Base-by-base conservation (phyloP, 37 sponge, comb jelly and placozoan genomes). In the Spongia lamella region DNA sequence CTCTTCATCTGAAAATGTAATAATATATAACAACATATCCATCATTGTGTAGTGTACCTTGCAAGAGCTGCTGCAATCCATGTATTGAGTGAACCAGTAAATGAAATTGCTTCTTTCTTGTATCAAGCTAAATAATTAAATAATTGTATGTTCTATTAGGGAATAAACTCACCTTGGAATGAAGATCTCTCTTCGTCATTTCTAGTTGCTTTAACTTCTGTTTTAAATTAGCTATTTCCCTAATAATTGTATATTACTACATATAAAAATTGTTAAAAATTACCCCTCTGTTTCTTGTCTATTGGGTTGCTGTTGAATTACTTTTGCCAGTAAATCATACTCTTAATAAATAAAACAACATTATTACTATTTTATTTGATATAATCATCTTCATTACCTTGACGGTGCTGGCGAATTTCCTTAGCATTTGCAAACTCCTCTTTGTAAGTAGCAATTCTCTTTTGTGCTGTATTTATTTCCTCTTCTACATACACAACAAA, bases 61-160 rank as follows among this genome's bases (percentile, higher is more conserved):
- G 61, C 17, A 90, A 55, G 38, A 81, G 39, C 20, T 83, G 68
- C 77, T 86, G 88, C 38, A 94, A 71, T 40, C 86, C 86, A 40
- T 94, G 87, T 13, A 94, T 77, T 29, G 89, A 90, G 51, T 86
- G 84, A 13, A 90, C 74, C 5, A 94, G 57, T 15, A 94, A 59
- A 43, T 86, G 81, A 32, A 90, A 89, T 72, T 94, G 88, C 75
- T 86, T 94, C 61, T 58, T 50, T 27, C 91, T 56, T 60, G 83
- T 47, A 52, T 86, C 88, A 0, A 87, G 74, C 82, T 84, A 53
- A 26, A 49, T 7, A 37, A 20, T 20, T 43, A 13, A 9, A 43
- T 5, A 13, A 9, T 43, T 43, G 47, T 43, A n/a, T 50, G 76
- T 7, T 9, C 22, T 3, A 7, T 3, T 33, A 61, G 27, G 3